Conservation (phyloP, 1,140 invertebrate species). For the Gerris buenoi region DNA sequence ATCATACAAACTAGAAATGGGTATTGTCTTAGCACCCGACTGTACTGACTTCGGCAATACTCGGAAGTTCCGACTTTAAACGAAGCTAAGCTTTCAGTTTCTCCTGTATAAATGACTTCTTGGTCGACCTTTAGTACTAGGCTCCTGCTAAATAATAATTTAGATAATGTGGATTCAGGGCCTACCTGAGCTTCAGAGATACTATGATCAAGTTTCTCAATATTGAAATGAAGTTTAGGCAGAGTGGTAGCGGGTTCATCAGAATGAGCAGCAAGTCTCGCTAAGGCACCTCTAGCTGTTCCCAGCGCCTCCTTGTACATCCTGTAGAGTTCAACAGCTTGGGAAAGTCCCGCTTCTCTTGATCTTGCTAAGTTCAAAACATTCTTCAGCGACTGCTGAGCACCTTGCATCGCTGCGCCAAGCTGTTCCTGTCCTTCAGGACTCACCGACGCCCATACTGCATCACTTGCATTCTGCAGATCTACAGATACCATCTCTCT, state of each 20-base stretch:
- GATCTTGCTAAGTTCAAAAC: slow-evolving; percentile 64
- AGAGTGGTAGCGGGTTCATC: slow-evolving; percentile 60
- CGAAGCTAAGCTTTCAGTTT: too few species aligned
- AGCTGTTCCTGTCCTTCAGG: slow-evolving; percentile 63
- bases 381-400: slow-evolving; percentile 61
- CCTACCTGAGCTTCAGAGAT: slow-evolving; percentile 63
- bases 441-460: slow-evolving; percentile 69
- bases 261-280: slow-evolving; percentile 45
- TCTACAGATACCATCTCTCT: slow-evolving; percentile 62
- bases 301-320: slow-evolving; percentile 60
- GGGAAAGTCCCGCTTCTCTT: slow-evolving; percentile 7
- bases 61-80: too few species aligned
- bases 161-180: too few species aligned
- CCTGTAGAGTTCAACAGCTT: slow-evolving; percentile 45
- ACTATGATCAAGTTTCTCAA: slow-evolving; percentile 61
- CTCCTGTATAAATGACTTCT: too few species aligned
- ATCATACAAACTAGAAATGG: too few species aligned
- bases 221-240: slow-evolving; percentile 58
- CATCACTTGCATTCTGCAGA: slow-evolving; percentile 66
- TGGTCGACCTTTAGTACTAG: too few species aligned
- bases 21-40: too few species aligned
- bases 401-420: slow-evolving; percentile 56
- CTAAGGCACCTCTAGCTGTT: slow-evolving; percentile 54
- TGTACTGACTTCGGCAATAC: too few species aligned
- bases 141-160: too few species aligned